Evolutionary conservation across 2,888 invertebrate species (phyloP).

Genomic region (Lomographa bimaculata): DNA sequence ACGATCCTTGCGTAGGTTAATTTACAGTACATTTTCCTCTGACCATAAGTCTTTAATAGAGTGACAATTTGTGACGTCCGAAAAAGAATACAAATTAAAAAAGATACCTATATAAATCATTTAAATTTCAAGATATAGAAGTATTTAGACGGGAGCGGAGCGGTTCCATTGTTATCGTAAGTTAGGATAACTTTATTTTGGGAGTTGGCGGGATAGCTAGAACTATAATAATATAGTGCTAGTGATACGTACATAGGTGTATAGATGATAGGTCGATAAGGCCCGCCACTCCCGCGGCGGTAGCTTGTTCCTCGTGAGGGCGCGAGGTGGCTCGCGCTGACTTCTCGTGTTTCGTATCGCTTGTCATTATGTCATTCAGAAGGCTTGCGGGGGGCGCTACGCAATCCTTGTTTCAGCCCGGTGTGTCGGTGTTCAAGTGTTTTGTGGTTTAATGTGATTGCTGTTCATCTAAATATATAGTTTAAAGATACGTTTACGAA

Average conservation of each 20-base stretch:
- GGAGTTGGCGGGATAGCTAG: slow-evolving; percentile 23
- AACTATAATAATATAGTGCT: slow-evolving; percentile 1
- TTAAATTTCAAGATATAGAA: slow-evolving; percentile 67
- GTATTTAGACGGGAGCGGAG: slow-evolving; percentile 64
- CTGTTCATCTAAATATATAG: no score
- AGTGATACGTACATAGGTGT: slow-evolving; percentile 15
- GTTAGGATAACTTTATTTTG: slow-evolving; percentile 53
- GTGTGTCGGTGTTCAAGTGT: no score
- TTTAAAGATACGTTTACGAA: no score
- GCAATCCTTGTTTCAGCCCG: neutral
- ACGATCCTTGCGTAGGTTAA: slow-evolving; percentile 51
- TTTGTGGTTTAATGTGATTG: no score
- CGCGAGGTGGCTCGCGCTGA: slow-evolving; percentile 29
- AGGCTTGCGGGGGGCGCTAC: slow-evolving; percentile 42
- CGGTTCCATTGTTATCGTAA: slow-evolving; percentile 46
- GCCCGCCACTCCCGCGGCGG: slow-evolving; percentile 18
- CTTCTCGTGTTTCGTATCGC: slow-evolving; percentile 47
- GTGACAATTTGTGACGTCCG: slow-evolving; percentile 76
- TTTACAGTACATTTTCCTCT: slow-evolving; percentile 66
- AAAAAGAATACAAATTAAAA: slow-evolving; percentile 43
- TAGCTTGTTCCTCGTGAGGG: slow-evolving; percentile 23
- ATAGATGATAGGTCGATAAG: slow-evolving; percentile 14
- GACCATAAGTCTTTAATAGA: slow-evolving; percentile 56
- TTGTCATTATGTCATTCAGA: slow-evolving; percentile 36
- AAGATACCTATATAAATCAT: slow-evolving; percentile 68